Percentiles rank a stretch among this genome's conserved stretches.
These are phyloP conservation scores for Remorina albescens DNA, from an alignment of 2,797 vertebrate species.

Conservation along the genomic window DNA sequence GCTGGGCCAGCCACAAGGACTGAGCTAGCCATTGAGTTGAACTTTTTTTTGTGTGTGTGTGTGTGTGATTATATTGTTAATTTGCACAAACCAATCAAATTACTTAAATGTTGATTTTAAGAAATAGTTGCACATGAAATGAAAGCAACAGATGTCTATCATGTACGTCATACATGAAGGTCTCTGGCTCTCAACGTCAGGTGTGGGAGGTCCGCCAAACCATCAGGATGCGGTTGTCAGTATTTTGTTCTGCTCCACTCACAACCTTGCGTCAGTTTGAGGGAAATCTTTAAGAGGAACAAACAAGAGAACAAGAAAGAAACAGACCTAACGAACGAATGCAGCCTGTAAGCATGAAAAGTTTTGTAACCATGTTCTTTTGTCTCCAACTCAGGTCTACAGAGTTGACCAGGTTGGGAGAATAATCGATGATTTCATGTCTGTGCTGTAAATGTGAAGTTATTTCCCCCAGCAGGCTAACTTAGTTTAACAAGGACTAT, in stretches of 20 bases:
- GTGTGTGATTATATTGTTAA: background rate
- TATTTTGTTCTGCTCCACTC: background rate
- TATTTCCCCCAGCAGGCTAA: background rate
- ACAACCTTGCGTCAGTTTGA: background rate
- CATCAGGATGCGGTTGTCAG: background rate
- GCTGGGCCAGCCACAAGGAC: constrained; percentile 28
- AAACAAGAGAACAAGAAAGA: background rate
- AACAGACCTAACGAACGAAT: accelerated
- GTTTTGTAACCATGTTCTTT: too few species aligned
- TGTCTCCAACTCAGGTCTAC: background rate
- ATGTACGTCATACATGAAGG: background rate
- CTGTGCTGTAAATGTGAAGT: background rate
- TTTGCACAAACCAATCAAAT: constrained; percentile 1
- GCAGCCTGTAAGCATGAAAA: background rate
- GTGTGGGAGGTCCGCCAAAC: background rate
- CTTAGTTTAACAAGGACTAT: background rate
- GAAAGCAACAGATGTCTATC: background rate
- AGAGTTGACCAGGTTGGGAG: too few species aligned
- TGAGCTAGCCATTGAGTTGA: constrained; percentile 34
- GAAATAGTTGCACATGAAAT: background rate
- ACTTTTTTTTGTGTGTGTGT: too few species aligned
- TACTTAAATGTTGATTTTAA: background rate
- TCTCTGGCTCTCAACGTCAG: background rate
- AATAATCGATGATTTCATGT: too few species aligned
- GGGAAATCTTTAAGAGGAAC: background rate